Evolutionary conservation across 2,113 vertebrate genomes (phyloP).

Genomic region (Ornithorhynchus anatinus): DNA sequence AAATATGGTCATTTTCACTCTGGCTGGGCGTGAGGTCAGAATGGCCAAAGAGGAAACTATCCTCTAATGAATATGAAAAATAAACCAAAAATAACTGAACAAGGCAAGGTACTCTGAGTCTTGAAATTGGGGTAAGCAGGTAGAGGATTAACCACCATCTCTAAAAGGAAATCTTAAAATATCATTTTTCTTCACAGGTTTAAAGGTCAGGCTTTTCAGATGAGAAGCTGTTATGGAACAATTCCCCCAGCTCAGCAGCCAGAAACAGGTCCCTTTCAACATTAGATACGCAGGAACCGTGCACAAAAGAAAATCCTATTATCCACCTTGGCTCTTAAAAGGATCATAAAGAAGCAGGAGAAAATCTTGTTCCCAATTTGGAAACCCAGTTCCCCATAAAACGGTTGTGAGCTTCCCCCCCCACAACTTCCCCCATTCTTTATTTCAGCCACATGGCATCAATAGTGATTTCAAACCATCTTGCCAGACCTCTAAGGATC

Average conservation of each 20-base stretch:
- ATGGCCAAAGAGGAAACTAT: neutral
- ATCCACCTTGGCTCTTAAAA: no score
- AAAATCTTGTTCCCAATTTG: neutral
- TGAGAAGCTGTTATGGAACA: neutral
- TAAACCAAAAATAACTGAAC: neutral
- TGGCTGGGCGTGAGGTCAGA: neutral
- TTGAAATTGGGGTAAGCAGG: neutral
- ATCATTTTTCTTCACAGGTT: neutral
- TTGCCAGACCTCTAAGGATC: neutral
- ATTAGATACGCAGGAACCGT: neutral
- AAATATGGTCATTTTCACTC: neutral
- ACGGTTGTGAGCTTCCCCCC: neutral
- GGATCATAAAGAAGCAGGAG: neutral
- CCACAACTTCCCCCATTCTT: conserved; percentile 9
- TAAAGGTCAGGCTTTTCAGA: neutral
- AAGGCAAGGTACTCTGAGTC: neutral
- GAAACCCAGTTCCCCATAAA: neutral
- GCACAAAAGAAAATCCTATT: neutral
- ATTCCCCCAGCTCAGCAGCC: neutral
- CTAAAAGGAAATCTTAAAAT: neutral
- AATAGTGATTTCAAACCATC: neutral
- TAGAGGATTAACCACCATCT: neutral
- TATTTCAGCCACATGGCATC: neutral
- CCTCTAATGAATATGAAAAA: neutral
- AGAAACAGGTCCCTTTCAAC: neutral